phyloP scores from a whole-genome alignment of 2,113 vertebrate genomes.

The Macaca fascicularis region DNA sequence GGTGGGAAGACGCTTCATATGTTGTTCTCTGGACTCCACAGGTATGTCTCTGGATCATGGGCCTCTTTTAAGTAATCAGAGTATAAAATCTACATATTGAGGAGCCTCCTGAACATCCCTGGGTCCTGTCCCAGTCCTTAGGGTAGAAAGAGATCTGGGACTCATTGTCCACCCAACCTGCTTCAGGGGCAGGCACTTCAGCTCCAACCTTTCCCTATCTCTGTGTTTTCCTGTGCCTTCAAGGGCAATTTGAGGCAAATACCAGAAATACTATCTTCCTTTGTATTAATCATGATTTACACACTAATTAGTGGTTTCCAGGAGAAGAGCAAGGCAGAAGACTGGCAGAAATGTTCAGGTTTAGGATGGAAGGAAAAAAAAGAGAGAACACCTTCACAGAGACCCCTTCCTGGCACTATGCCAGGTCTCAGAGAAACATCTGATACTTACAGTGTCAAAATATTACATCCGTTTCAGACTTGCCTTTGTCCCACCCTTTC shows the following conservation, averaged over 20 bases:
- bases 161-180: not conserved
- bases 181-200: not conserved
- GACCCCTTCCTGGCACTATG: not conserved
- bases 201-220: not conserved
- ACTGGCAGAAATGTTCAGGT: not conserved
- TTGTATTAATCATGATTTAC: not conserved
- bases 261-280: not conserved
- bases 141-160: not conserved
- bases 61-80: not conserved
- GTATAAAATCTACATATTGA: not conserved
- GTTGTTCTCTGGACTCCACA: not conserved
- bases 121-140: not conserved
- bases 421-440: not conserved
- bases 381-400: not conserved
- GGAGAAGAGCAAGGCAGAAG: not conserved
- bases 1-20: not conserved
- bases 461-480: not conserved
- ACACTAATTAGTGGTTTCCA: not conserved
- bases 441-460: not conserved
- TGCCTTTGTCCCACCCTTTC: not conserved
- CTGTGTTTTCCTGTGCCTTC: not conserved
- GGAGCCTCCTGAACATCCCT: fast-evolving
- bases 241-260: not conserved
- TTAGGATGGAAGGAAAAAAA: not conserved
- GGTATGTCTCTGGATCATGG: not conserved